Conservation (phyloP, 2,888 invertebrate genomes). For the Sminthurides aquaticus region DNA sequence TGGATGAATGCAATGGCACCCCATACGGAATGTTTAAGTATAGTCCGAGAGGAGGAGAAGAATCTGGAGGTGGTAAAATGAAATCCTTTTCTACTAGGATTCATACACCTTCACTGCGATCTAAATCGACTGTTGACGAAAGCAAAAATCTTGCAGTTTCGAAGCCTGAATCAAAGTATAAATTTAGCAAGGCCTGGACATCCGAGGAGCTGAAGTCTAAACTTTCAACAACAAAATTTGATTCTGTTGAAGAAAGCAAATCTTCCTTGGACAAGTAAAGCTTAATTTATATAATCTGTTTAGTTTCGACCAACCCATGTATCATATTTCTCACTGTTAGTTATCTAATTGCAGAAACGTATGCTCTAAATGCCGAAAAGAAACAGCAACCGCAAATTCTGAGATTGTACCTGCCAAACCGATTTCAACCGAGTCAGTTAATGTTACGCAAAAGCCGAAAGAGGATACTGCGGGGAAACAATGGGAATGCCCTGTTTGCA, state of each 20-base stretch:
- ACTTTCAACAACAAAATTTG: background rate
- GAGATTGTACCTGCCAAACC: background rate
- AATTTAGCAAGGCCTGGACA: slow-evolving; percentile 16
- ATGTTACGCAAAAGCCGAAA: too few species aligned
- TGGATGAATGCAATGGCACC: background rate
- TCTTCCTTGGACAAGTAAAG: too few species aligned
- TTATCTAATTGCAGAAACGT: background rate
- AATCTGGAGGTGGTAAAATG: slow-evolving; percentile 16
- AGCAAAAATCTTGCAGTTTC: background rate
- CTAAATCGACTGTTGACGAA: background rate
- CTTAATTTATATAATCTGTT: too few species aligned
- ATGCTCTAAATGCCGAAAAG: slow-evolving; percentile 2
- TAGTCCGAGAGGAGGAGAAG: background rate
- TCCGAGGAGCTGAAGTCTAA: slow-evolving; percentile 1
- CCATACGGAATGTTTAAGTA: background rate
- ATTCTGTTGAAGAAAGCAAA: too few species aligned
- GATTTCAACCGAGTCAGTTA: background rate
- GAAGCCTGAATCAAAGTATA: background rate
- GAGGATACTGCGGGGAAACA: background rate
- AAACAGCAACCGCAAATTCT: background rate
- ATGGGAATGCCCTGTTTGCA: slow-evolving; percentile 21
- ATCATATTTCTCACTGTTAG: too few species aligned
- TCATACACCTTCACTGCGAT: slow-evolving; percentile 11
- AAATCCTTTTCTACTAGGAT: slow-evolving; percentile 10
- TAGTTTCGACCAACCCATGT: too few species aligned